phyloP scores from a whole-genome alignment of 1,140 invertebrate genomes.

The Drosophila watanabei region DNA sequence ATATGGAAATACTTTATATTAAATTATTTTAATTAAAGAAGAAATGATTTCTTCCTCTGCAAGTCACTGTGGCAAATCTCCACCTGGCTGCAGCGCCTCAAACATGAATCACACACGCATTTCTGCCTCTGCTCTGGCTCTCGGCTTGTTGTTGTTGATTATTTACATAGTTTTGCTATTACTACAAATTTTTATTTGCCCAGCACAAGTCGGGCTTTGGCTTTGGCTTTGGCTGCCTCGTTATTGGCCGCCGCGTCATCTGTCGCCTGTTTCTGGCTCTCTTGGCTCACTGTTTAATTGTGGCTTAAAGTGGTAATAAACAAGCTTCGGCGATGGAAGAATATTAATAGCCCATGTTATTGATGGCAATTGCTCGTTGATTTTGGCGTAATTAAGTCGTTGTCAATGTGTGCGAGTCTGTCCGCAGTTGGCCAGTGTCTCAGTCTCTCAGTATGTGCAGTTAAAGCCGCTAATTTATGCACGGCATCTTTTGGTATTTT shows the following conservation, averaged over 20 bases:
- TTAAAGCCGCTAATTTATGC: conserved; percentile 60
- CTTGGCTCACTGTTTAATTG: conserved; percentile 69
- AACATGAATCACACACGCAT: conserved; percentile 83
- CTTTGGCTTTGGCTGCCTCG: neutral
- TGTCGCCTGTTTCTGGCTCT: conserved; percentile 44
- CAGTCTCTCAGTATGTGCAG: conserved; percentile 7
- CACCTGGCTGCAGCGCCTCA: conserved; percentile 56
- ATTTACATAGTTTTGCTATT: conserved; percentile 85
- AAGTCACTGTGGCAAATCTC: conserved; percentile 44
- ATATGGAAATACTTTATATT: neutral
- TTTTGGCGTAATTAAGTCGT: conserved; percentile 85
- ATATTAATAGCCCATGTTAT: conserved; percentile 85
- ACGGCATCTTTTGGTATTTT: conserved; percentile 52
- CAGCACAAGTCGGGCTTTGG: conserved; percentile 35
- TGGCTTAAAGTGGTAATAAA: conserved; percentile 81
- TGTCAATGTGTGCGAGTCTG: conserved; percentile 55
- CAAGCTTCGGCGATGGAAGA: conserved; percentile 72
- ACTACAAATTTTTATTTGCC: conserved; percentile 84
- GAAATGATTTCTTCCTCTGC: neutral
- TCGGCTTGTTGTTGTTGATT: conserved; percentile 69
- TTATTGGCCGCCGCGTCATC: conserved; percentile 56
- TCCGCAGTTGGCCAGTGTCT: conserved; percentile 6
- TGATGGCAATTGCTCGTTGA: conserved; percentile 85
- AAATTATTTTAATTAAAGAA: neutral
- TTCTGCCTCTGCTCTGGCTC: conserved; percentile 23